Conservation (phyloP, 35 echinoderm and acorn worm genomes). For the Apostichopus californicus region DNA sequence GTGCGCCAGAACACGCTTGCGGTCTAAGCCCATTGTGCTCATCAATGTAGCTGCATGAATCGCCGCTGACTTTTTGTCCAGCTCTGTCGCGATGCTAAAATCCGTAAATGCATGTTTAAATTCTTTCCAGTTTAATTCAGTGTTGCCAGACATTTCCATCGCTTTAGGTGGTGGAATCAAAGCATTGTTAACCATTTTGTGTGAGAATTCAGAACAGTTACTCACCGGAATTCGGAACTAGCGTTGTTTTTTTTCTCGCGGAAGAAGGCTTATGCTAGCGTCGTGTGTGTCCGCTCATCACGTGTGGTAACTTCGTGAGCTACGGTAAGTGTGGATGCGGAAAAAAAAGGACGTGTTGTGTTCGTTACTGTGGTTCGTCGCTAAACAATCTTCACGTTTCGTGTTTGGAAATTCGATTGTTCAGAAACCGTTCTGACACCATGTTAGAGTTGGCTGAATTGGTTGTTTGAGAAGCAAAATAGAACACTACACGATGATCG, state of each 20-base stretch:
- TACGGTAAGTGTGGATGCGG: neutral
- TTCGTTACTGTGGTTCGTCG: neutral
- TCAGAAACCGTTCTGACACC: constrained; percentile 17
- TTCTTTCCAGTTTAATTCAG: constrained; percentile 31
- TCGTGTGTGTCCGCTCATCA: neutral
- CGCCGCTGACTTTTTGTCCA: neutral
- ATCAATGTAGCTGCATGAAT: too few species aligned
- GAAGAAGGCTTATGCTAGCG: neutral
- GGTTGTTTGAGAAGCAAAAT: neutral
- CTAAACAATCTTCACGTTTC: neutral
- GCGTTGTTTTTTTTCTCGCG: neutral
- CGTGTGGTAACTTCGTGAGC: neutral
- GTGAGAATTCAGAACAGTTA: neutral
- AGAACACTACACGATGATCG: neutral
- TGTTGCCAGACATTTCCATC: constrained; percentile 44
- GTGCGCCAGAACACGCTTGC: constrained; percentile 10
- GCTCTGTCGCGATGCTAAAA: constrained; percentile 24
- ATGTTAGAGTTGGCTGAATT: neutral
- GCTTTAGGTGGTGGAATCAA: constrained; percentile 26
- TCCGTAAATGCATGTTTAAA: constrained; percentile 34
- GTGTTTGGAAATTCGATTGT: neutral
- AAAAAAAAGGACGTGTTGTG: neutral
- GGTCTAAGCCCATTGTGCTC: neutral
- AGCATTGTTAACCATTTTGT: neutral
- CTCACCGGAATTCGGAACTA: neutral